These are phyloP conservation scores for Trilocha varians DNA, from an alignment of 2,888 invertebrate species.

Conservation along the genomic window DNA sequence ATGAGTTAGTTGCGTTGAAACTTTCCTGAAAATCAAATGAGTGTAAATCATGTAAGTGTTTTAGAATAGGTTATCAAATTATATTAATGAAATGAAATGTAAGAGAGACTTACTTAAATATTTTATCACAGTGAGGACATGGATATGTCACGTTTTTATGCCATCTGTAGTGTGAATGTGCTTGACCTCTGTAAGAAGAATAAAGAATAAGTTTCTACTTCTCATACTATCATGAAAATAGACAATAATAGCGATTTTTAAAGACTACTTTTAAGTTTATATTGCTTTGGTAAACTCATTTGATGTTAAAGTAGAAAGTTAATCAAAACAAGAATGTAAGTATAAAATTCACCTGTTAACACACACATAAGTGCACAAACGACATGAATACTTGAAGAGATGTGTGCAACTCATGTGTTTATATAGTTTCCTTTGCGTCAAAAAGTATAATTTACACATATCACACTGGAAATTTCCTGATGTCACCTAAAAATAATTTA, in stretches of 20 bases:
- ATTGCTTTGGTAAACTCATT: too few relatives aligned
- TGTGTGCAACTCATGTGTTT: constrained; percentile 59
- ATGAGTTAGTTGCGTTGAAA: constrained; percentile 55
- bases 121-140: constrained; percentile 53
- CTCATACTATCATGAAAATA: too few relatives aligned
- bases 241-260: too few relatives aligned
- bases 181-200: constrained; percentile 41
- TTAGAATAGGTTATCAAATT: too few relatives aligned
- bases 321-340: neutral
- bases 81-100: neutral
- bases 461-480: constrained; percentile 51
- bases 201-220: too few relatives aligned
- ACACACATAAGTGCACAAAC: constrained; percentile 44
- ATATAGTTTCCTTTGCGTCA: constrained; percentile 46
- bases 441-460: constrained; percentile 51
- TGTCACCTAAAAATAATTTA: constrained; percentile 26
- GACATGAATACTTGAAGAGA: constrained; percentile 49
- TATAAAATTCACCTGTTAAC: constrained; percentile 34
- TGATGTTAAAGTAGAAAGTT: neutral
- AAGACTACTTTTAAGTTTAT: too few relatives aligned
- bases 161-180: constrained; percentile 52
- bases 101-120: constrained; percentile 45
- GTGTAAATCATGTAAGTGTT: neutral
- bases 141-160: constrained; percentile 57
- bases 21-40: constrained; percentile 33